Base-by-base conservation (phyloP, 2,113 vertebrate genomes). In the Ursus arctos region DNA sequence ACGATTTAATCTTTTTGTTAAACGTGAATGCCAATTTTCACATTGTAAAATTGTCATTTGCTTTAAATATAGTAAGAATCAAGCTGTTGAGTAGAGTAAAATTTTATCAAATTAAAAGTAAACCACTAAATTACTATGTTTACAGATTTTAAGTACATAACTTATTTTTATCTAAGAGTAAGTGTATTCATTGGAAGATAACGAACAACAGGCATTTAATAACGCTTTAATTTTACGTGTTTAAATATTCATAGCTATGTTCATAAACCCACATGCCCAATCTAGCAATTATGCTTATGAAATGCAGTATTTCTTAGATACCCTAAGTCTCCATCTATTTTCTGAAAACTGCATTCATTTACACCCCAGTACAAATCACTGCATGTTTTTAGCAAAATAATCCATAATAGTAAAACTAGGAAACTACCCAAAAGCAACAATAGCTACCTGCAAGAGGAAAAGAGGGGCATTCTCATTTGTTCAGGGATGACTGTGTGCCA, bases 201-300 rank as follows among this genome's bases (percentile, higher is more conserved):
- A 99, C 98, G 96, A 99, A 99, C 98, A 98, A 93, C 98, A 98
- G 97, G 97, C 98, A 98, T 98, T 98, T 99, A 98, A 99, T 97
- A 99, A 99, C 98, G 98, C 98, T 99, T 99, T 98, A 98, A 99
- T 98, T 98, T 98, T 98, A 96, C 94, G 84, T 98, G 97, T 98
- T 99, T 99, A 99, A 99, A 99, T 99, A 99, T 99, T 99, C 98
- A 99, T 98, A 98, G 97, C 97, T 97, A 96, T 98, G 98, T 98
- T 98, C 97, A 98, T 98, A 98, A 99, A 98, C 98, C 97, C 97
- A 98, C 96, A 98, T 97, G 98, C 98, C 98, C 99, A 96, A 97
- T 97, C 88, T 77, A 97, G 96, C 97, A 96, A 98, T 97, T 95
- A 97, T 96, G 97, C 93, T 99, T 99, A 99, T 99, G 98, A 99